phyloP scores from a whole-genome alignment of 2,888 invertebrate genomes.

The Micropterix aruncella region DNA sequence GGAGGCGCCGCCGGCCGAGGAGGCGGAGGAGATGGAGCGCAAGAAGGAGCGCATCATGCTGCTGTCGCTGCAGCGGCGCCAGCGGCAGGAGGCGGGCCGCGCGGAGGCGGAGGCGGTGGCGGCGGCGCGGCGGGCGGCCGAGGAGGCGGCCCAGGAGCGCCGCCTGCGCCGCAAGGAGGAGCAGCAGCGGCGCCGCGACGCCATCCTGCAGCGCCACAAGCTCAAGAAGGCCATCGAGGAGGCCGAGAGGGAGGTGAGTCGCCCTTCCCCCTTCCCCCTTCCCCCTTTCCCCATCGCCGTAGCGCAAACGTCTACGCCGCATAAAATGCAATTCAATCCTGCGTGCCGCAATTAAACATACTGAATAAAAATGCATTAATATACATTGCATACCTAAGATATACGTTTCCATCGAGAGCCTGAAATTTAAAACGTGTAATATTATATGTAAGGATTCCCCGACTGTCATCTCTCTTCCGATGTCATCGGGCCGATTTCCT shows the following conservation, averaged over 20 bases:
- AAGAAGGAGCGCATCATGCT: conserved; percentile 87
- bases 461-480: no score
- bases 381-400: no score
- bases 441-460: no score
- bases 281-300: neutral
- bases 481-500: no score
- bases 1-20: conserved; percentile 26
- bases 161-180: conserved; percentile 65
- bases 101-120: conserved; percentile 72
- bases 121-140: conserved; percentile 59
- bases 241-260: conserved; percentile 65
- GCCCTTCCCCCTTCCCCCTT: neutral
- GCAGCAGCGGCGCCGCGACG: conserved; percentile 73
- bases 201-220: conserved; percentile 86
- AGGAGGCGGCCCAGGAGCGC: conserved; percentile 62
- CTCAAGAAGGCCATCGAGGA: conserved; percentile 87
- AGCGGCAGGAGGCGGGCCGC: conserved; percentile 79
- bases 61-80: conserved; percentile 76
- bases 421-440: no score
- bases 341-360: neutral
- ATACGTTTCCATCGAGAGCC: no score
- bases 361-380: no score
- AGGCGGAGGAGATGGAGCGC: conserved; percentile 79
- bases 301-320: neutral
- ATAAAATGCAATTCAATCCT: neutral